Conservation (phyloP, 2,888 invertebrate species). For the Acheta domesticus region DNA sequence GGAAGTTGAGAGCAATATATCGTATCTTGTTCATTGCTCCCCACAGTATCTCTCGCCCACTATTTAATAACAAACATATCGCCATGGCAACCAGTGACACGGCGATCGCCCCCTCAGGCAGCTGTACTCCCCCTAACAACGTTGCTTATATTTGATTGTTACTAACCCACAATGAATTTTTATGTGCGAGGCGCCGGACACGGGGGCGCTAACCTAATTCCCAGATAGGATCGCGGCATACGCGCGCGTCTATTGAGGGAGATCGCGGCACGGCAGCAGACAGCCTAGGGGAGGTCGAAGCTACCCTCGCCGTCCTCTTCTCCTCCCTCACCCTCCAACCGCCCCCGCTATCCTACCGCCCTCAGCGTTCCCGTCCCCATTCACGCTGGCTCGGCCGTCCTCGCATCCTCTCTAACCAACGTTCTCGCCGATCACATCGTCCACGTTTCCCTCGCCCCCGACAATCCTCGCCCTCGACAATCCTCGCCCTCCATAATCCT, state of each 20-base stretch:
- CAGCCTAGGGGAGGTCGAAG: neutral
- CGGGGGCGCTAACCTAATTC: conserved; percentile 18
- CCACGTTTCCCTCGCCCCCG: no score
- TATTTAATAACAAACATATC: neutral
- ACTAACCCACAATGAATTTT: conserved; percentile 1
- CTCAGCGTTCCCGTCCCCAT: no score
- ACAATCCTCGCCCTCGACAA: no score
- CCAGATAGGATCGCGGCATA: neutral
- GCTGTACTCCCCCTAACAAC: neutral
- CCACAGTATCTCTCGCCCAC: neutral
- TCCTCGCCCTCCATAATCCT: no score
- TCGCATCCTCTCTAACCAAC: no score
- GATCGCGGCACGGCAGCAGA: neutral
- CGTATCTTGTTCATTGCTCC: neutral
- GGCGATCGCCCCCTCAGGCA: neutral
- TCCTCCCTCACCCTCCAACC: neutral
- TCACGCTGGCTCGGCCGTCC: no score
- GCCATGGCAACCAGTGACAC: neutral
- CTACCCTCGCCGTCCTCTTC: no score
- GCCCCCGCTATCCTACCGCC: neutral
- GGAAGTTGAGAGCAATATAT: neutral
- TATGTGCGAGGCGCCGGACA: conserved; percentile 3
- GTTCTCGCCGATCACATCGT: no score
- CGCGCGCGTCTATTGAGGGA: neutral
- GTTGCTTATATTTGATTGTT: conserved; percentile 18